Percentiles rank a stretch among this genome's conserved stretches.
Conservation (phyloP, 2,888 invertebrate genomes). For the Bugula neritina region DNA sequence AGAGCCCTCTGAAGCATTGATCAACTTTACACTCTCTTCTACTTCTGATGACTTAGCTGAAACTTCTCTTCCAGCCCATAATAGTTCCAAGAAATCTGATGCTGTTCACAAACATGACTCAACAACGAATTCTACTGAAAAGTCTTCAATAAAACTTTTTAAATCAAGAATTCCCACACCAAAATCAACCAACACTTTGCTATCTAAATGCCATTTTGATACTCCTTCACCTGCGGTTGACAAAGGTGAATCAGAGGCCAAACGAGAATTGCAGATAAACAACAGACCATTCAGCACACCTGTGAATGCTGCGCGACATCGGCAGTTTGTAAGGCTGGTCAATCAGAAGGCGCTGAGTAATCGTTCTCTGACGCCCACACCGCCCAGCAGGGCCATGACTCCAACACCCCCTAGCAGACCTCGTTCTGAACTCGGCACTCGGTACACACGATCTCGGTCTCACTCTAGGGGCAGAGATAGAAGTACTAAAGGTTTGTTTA, state of each 20-base stretch:
- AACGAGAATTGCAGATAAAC: neutral
- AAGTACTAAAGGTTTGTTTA: no score
- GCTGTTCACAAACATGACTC: no score
- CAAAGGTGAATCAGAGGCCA: neutral
- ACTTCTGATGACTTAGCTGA: neutral
- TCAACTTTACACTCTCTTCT: constrained; percentile 1
- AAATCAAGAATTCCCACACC: neutral
- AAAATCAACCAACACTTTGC: neutral
- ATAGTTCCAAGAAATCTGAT: no score
- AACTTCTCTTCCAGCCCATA: neutral
- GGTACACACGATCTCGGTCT: neutral
- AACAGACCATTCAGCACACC: constrained; percentile 1
- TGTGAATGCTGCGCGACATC: neutral
- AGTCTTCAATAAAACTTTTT: neutral
- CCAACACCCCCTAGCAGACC: constrained; percentile 7
- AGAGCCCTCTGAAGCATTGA: constrained; percentile 3
- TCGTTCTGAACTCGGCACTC: constrained; percentile 1
- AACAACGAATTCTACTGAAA: neutral
- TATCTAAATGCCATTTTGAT: constrained; percentile 13
- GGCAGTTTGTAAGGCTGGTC: constrained; percentile 6
- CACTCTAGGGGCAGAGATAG: no score
- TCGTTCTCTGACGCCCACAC: constrained; percentile 9
- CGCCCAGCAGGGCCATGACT: neutral
- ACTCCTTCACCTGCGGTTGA: constrained; percentile 7
- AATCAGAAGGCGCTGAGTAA: neutral